Base-by-base conservation (phyloP, 1,140 invertebrate species). In the Papilio polyxenes region DNA sequence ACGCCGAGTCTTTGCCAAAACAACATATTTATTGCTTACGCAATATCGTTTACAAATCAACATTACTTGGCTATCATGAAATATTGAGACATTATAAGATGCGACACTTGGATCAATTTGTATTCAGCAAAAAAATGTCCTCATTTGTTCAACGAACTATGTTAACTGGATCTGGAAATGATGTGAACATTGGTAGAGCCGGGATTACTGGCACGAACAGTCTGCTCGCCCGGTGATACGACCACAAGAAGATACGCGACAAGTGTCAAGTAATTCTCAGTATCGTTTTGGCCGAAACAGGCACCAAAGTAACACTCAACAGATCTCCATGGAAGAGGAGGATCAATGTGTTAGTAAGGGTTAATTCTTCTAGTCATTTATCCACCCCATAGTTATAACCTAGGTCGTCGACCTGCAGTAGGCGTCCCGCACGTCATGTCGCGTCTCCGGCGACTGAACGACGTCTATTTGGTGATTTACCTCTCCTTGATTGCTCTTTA, bases 401-500 rank as follows among this genome's bases (percentile, higher is more conserved):
- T 40, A 72, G 75, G 75, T 77, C 75, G 23, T 53, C 75, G 75
- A 77, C 44, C 75, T n/a, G 44, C 75, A 48, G 75, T 77, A 53
- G 75, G 75, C 75, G 75, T 53, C 72, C 72, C 49, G n/a, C 20
- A 20, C 75, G 75, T 20, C 75, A 23, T 44, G 75, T 49, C 48
- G 48, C 11, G 20, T n/a, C 23, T 15, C 75, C 49, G 44, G 11
- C 48, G 48, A 51, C 49, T 49, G 75, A n/a, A 20, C n/a, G 48
- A n/a, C 74, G 20, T 53, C 75, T 77, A 77, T 77, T 77, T 77
- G 75, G 75, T 77, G 75, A 77, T 77, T 77, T 77, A 77, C 75
- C 20, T 51, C 75, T 77, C 49, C 75, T 77, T 77, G 75, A 77
- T 77, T 77, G 75, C 75, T 77, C 48, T 77, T 77, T 77, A 77